These are phyloP conservation scores for Vicugna pacos DNA, from an alignment of 2,113 vertebrate species.

Conservation along the genomic window DNA sequence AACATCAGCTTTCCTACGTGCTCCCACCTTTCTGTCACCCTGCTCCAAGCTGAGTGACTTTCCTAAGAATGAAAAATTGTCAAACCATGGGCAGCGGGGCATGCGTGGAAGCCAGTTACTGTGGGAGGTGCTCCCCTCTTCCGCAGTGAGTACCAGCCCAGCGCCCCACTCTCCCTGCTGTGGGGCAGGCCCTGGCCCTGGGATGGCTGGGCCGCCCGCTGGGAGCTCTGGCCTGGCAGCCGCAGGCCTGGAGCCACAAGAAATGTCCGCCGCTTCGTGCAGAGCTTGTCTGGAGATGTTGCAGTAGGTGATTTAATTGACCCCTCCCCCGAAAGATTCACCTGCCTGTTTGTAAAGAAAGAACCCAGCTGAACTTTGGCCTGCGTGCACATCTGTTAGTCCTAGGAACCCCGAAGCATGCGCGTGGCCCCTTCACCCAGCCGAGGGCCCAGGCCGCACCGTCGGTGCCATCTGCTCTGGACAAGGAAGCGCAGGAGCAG, in stretches of 20 bases:
- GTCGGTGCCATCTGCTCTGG: neutral
- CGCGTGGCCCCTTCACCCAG: fast-evolving
- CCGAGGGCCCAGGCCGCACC: neutral
- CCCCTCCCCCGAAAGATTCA: neutral
- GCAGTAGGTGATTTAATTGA: fast-evolving
- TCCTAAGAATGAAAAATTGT: neutral
- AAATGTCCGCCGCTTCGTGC: neutral
- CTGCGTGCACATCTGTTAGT: neutral
- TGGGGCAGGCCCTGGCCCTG: neutral
- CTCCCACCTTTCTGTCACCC: neutral
- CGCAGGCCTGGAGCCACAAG: neutral
- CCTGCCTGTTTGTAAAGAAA: neutral
- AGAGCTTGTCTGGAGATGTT: too few species aligned
- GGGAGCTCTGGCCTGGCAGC: neutral
- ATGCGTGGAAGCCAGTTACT: too few species aligned
- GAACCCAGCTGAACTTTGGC: too few species aligned
- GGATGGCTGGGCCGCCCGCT: fast-evolving
- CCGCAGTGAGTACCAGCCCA: neutral
- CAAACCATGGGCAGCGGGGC: neutral
- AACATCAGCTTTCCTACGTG: fast-evolving
- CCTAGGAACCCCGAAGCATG: neutral
- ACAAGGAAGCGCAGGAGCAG: neutral
- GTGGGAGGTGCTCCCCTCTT: neutral
- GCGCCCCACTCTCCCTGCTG: neutral
- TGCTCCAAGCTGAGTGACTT: neutral